phyloP scores from a whole-genome alignment of 2,113 vertebrate species.

The Eupsittula cactorum region DNA sequence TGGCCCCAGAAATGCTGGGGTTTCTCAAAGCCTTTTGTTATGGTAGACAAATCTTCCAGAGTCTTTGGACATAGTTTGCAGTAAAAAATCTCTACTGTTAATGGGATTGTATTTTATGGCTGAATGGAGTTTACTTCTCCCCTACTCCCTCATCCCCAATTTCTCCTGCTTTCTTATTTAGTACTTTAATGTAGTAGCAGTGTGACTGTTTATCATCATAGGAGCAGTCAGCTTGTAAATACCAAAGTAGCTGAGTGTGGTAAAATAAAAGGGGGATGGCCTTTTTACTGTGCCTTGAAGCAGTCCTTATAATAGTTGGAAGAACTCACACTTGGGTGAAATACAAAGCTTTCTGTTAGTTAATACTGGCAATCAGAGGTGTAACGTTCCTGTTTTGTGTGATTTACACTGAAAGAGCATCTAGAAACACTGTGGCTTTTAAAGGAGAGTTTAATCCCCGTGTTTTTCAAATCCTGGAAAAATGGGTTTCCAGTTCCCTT shows the following conservation, averaged over 20 bases:
- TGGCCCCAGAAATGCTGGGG: not conserved
- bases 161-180: not conserved
- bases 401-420: not conserved
- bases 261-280: not conserved
- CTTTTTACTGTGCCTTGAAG: not conserved
- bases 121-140: not conserved
- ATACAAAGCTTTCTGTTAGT: not conserved
- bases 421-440: not conserved
- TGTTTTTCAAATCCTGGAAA: not conserved
- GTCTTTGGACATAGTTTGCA: not conserved
- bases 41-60: not conserved
- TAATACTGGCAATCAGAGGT: not conserved
- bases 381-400: not conserved
- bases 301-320: not conserved
- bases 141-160: accelerated
- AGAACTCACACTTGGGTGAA: not conserved
- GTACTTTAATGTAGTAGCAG: not conserved
- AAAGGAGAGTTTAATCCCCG: not conserved
- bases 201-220: not conserved
- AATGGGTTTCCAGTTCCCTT: not conserved
- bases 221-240: not conserved
- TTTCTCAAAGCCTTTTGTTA: not conserved
- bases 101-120: not conserved
- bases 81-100: not conserved
- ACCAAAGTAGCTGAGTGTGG: not conserved